These are phyloP conservation scores for Catostomus latipinnis DNA, from an alignment of 2,797 vertebrate species.

Conservation along the genomic window DNA sequence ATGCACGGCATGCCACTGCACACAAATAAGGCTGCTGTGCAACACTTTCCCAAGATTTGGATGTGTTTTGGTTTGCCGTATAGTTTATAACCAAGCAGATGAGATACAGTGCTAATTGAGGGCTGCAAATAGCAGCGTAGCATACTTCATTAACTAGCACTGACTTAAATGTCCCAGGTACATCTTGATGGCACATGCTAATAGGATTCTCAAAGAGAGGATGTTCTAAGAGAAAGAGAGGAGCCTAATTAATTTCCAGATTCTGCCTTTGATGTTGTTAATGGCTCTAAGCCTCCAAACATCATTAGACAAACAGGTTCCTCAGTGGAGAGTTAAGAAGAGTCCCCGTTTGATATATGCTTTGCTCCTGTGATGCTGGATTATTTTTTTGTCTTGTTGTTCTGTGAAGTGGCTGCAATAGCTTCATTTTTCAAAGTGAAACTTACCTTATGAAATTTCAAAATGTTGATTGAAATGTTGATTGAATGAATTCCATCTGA, in stretches of 20 bases:
- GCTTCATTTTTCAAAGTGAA: constrained; percentile 28
- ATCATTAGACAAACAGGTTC: constrained; percentile 79
- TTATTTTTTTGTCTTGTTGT: constrained; percentile 70
- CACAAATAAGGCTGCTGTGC: too few species aligned
- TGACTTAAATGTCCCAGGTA: constrained; percentile 66
- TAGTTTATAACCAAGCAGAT: constrained; percentile 10
- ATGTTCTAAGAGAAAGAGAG: constrained; percentile 73
- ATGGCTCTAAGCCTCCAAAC: constrained; percentile 76
- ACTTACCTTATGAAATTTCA: neutral
- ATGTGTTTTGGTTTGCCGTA: constrained; percentile 5
- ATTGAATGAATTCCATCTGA: constrained; percentile 50
- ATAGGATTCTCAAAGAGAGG: constrained; percentile 75
- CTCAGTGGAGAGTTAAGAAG: constrained; percentile 69
- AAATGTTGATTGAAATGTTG: neutral
- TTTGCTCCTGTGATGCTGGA: constrained; percentile 63
- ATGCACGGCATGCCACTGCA: too few species aligned
- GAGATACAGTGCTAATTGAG: constrained; percentile 39
- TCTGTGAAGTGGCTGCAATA: constrained; percentile 8
- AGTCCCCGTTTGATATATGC: constrained; percentile 68
- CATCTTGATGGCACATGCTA: constrained; percentile 79
- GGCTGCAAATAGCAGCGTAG: constrained; percentile 47
- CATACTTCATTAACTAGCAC: constrained; percentile 57
- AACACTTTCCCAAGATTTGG: neutral
- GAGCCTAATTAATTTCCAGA: constrained; percentile 85
- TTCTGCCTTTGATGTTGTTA: constrained; percentile 85